Conservation (phyloP, 2,797 vertebrate genomes). For the Syngnathus acus region DNA sequence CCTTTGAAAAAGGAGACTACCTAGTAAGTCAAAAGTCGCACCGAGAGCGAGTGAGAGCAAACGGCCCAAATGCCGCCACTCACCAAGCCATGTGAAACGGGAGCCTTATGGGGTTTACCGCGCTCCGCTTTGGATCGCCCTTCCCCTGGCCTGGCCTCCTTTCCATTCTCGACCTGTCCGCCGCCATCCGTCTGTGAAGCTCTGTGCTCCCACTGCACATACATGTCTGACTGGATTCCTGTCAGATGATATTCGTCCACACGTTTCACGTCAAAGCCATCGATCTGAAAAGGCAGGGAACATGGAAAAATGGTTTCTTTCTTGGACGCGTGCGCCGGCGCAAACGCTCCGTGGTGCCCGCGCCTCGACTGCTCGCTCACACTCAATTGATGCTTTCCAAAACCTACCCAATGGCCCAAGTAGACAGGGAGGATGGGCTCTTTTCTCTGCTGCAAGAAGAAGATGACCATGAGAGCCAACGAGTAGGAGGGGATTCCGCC, state of each 20-base stretch:
- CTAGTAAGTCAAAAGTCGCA: too few species aligned
- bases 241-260: constrained; percentile 92
- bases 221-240: constrained; percentile 74
- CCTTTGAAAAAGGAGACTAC: constrained; percentile 51
- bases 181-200: constrained; percentile 64
- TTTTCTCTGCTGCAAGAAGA: constrained; percentile 95
- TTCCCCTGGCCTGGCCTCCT: constrained; percentile 69
- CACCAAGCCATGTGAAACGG: constrained; percentile 76
- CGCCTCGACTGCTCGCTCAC: too few species aligned
- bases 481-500: constrained; percentile 96
- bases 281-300: constrained; percentile 68
- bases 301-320: too few species aligned
- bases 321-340: too few species aligned
- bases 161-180: constrained; percentile 74
- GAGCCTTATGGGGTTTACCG: constrained; percentile 62
- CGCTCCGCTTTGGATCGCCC: constrained; percentile 73
- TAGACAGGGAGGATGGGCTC: constrained; percentile 87
- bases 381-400: background rate
- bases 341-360: too few species aligned
- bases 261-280: constrained; percentile 86
- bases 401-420: constrained; percentile 86
- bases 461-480: constrained; percentile 96
- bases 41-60: too few species aligned
- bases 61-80: constrained; percentile 38
- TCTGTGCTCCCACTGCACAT: constrained; percentile 86